Evolutionary conservation across 1,140 invertebrate genomes (phyloP).

Genomic region (Cydia pomonella): DNA sequence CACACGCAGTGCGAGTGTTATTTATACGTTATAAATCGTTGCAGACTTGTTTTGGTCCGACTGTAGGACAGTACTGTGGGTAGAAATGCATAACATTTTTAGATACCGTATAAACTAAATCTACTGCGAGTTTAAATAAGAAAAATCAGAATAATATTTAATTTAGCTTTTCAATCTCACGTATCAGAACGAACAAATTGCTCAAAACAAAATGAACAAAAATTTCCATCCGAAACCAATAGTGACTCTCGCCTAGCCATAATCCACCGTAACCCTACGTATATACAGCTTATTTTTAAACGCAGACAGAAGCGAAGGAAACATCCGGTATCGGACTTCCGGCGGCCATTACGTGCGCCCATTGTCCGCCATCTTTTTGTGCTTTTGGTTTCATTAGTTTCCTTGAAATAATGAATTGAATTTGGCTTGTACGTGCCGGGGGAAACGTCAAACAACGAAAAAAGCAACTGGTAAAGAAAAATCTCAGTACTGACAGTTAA

Average conservation of each 20-base stretch:
- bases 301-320: not conserved
- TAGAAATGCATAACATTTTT: no score
- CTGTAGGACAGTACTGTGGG: no score
- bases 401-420: slow-evolving; percentile 6
- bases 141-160: no score
- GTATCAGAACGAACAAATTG: not conserved
- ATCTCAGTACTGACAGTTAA: no score
- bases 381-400: slow-evolving; percentile 25
- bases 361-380: slow-evolving; percentile 26
- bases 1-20: no score
- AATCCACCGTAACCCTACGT: not conserved
- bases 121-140: no score
- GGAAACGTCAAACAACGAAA: not conserved
- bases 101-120: no score
- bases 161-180: not conserved
- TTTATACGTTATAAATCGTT: no score
- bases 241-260: not conserved
- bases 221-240: not conserved
- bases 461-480: not conserved
- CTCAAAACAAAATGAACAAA: slow-evolving; percentile 2
- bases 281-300: not conserved
- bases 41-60: no score
- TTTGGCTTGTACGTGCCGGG: not conserved
- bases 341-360: slow-evolving; percentile 13
- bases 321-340: slow-evolving; percentile 5